Evolutionary conservation across 2,888 invertebrate species (phyloP), one percentile per base, ranked within the genome.

Genomic region (Cheilosia soror): DNA sequence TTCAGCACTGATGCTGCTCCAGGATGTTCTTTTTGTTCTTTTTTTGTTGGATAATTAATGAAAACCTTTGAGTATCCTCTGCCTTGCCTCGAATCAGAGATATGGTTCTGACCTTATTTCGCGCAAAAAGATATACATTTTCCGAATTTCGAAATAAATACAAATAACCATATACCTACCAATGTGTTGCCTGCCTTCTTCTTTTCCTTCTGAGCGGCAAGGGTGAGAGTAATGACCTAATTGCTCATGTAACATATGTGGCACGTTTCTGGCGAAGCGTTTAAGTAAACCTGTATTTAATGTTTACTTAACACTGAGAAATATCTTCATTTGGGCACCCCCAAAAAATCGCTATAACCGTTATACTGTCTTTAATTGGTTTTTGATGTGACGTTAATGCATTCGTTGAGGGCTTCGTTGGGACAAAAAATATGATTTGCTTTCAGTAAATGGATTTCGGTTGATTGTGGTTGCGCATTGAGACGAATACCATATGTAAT

Each of bases 301-400:
- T 71, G 60, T 42, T 51, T 29, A 25, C 25, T 40, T 47, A 57
- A 33, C 53, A 47, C 15, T 20, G 20, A 11, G 53, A 33, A 51
- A 81, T 68, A 27, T 44, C 66, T 66, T 66, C 6, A 60, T 66
- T 71, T 51, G 20, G 66, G n/a, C 55, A 15, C 51, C 7, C 47
- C n/a, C 25, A 44, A 40, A 53, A 62, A 83, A 68, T 68, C 66
- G 66, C 42, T 15, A 42, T 58, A 76, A 69, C 42, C 58, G 69
- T 68, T 63, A 33, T 55, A 51, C 29, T 7, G 31, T 53, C 40
- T 42, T 49, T 78, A 83, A 83, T 72, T 83, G 78, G 37, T 66
- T 83, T 83, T 78, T 83, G 78, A 83, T 83, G 83, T 72, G 78
- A 78, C 66, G 78, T 68, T 83, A 78, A 78, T 83, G 78, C 83